Evolutionary conservation across 2,888 invertebrate genomes (phyloP), one percentile per base, ranked within the genome.

Genomic region (Polyploca ridens): DNA sequence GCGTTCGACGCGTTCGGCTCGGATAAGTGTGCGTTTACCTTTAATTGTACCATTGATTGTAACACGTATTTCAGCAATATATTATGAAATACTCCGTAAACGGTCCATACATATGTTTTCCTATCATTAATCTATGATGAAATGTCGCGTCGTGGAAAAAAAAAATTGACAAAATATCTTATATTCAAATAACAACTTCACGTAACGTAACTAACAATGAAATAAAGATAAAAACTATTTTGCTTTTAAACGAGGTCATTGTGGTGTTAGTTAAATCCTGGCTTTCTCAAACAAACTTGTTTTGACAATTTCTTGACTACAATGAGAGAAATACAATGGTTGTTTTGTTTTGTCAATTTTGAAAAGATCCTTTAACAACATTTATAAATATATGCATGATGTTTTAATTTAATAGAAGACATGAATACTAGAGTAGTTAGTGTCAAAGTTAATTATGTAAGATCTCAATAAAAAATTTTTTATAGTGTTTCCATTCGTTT

Each of bases 141-240:
- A 41, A 61, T 41, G 60, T 33, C 27, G 27, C 27, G 27, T 27
- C 63, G 63, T 58, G 38, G 61, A 57, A 63, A 41, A 60, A 44
- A 63, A 65, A 63, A 62, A 63, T 44, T 61, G 61, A 58, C 65
- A 66, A 61, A 27, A 44, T 61, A 61, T 41, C 11, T 35, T 60
- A 61, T 41, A 61, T 61, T 27, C 38, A 63, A 58, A 33, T 33
- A 63, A 58, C 35, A 41, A 41, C 33, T 35, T 38, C 59, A 73
- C 67, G 66, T 75, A 70, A 77, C 63, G 64, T 41, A 0, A 41
- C 13, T 13, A 41, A 41, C 41, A 41, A 63, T 10, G 68, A n/a
- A 59, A 68, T 72, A 70, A 67, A 77, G 69, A 75, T 73, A 61
- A 60, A 63, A 77, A 27, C 38, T 5, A 19, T 60, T 60, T 38